Conservation (phyloP, 2,888 invertebrate genomes). For the Chrysolina oricalcia region DNA sequence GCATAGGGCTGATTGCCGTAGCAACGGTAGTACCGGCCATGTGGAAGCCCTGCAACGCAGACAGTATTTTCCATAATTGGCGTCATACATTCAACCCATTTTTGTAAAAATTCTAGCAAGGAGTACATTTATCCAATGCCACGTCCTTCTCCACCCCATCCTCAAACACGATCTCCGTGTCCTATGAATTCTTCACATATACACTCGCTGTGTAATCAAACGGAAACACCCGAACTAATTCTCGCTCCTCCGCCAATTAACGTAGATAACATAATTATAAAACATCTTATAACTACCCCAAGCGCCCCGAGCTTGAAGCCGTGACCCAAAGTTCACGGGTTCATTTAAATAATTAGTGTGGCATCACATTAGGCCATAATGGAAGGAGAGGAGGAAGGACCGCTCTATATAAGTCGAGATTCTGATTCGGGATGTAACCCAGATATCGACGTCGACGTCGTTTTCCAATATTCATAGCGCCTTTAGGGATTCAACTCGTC, state of each 20-base stretch:
- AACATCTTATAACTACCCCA: constrained; percentile 11
- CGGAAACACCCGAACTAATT: not conserved
- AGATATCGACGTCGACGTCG: constrained; percentile 5
- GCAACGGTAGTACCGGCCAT: too few species aligned
- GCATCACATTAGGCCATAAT: constrained; percentile 38
- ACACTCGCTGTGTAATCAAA: not conserved
- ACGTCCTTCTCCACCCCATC: not conserved
- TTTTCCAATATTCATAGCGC: constrained; percentile 8
- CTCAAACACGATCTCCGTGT: not conserved
- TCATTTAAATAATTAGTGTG: constrained; percentile 44
- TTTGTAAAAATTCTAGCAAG: too few species aligned
- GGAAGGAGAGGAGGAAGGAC: constrained; percentile 23
- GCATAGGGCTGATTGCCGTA: too few species aligned
- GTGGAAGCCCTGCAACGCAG: too few species aligned
- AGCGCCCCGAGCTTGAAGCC: not conserved
- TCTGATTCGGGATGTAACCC: constrained; percentile 13
- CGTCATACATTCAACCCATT: too few species aligned
- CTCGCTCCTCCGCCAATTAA: not conserved
- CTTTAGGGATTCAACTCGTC: not conserved
- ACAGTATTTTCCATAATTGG: too few species aligned
- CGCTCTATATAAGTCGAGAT: not conserved
- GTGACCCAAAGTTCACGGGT: constrained; percentile 24
- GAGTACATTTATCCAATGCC: too few species aligned
- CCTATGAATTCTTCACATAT: not conserved
- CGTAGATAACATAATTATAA: constrained; percentile 19